Evolutionary conservation across 2,113 vertebrate species (phyloP), one percentile per base, ranked within the genome.

Genomic region (Ellobius talpinus): DNA sequence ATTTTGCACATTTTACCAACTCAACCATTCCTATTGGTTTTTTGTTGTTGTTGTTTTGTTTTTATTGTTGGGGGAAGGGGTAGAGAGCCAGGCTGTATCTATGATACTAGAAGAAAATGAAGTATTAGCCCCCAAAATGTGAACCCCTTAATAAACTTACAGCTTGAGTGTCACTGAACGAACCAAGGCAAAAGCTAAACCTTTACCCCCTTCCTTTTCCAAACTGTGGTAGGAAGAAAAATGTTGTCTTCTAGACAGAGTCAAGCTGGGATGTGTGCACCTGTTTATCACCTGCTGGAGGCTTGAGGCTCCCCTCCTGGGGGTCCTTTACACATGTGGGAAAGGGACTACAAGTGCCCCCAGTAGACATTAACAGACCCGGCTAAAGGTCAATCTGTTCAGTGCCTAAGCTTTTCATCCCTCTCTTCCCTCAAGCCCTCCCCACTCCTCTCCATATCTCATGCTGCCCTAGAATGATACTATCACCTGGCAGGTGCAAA

Each of bases 81-180:
- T 58, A 58, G 19, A 58, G 19, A 58, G 58, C 21, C 31, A 82
- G 19, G 42, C 21, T 70, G 33, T 84, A 55, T 82, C 45, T 93
- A 24, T 77, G 68, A 29, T 77, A 78, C 55, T 26, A 21, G 11
- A 70, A 90, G 72, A 74, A 97, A 92, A 92, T 42, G 24, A 94
- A 86, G 65, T 47, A 36, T 42, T 84, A 89, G 55, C 11, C 21
- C 21, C 39, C 39, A 33, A 88, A 61, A 24, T 65, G 36, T 87
- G 77, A 95, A n/a, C n/a, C 63, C 65, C 65, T 86, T 72, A 81
- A 72, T 65, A 79, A 50, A 77, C 23, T 65, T 17, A 65, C 3
- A 92, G 23, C 26, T n/a, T 65, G 29, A 73, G 31, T 19, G 6
- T 50, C 52, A 96, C 0, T 24, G 39, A 87, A 87, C 5, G 12